These are phyloP conservation scores for Euphonia xanthogaster DNA, from an alignment of 2,797 vertebrate species.

Conservation along the genomic window DNA sequence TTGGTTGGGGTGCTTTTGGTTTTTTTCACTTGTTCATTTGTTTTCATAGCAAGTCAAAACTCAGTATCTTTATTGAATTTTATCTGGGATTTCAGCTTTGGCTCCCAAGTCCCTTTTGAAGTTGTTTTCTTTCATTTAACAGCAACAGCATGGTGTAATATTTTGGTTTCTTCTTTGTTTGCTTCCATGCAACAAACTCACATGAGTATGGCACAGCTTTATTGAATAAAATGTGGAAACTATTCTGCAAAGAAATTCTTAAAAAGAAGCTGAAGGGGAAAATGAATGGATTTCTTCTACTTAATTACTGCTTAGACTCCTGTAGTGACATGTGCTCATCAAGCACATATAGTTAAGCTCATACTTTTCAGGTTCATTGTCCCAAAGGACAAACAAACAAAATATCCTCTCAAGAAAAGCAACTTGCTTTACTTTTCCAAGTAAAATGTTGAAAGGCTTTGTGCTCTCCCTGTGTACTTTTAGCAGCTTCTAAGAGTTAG, in stretches of 20 bases:
- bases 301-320: not conserved
- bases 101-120: not conserved
- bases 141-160: not conserved
- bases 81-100: not conserved
- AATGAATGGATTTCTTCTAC: not conserved
- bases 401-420: not conserved
- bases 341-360: not conserved
- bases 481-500: not conserved
- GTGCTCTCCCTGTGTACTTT: not conserved
- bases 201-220: not conserved
- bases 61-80: not conserved
- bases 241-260: not conserved
- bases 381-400: not conserved
- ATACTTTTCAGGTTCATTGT: not conserved
- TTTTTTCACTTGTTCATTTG: not conserved
- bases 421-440: not conserved
- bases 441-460: not conserved
- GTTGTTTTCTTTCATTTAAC: not conserved
- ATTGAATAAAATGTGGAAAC: not conserved
- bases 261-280: not conserved
- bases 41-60: not conserved
- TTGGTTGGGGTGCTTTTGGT: not conserved
- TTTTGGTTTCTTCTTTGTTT: not conserved
- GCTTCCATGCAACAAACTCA: not conserved
- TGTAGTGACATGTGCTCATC: not conserved